Conservation (phyloP, 2,797 vertebrate genomes). For the Lepus townsendii region DNA sequence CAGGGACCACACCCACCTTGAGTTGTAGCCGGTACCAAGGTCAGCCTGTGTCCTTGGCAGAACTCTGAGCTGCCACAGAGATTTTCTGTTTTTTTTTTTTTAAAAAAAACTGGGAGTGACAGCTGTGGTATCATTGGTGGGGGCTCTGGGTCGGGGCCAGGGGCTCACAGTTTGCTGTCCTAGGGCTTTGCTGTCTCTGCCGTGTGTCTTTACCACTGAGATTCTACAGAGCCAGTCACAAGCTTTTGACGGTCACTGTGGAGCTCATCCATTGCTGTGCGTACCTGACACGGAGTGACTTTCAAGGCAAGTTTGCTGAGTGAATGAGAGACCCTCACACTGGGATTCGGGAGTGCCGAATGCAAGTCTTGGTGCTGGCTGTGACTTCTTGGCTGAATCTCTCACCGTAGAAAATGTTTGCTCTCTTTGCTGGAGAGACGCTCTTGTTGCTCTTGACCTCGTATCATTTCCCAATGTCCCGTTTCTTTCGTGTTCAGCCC, state of each 20-base stretch:
- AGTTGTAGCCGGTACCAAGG: not conserved
- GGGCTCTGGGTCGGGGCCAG: not conserved
- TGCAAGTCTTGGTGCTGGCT: not conserved
- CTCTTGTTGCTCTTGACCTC: not conserved
- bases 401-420: not conserved
- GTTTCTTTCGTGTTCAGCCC: not conserved
- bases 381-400: not conserved
- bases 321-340: not conserved
- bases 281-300: not conserved
- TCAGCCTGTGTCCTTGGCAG: not conserved
- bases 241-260: not conserved
- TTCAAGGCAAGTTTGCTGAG: not conserved
- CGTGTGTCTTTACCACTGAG: no score
- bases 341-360: not conserved
- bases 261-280: not conserved
- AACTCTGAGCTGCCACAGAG: not conserved
- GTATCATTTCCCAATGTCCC: not conserved
- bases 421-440: not conserved
- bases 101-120: not conserved
- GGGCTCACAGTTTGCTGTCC: not conserved
- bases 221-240: no score
- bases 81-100: not conserved
- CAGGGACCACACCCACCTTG: not conserved
- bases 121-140: accelerated
- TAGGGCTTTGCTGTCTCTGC: no score